A percentile compares a stretch with the other conserved stretches of the same genome.
These are phyloP conservation scores for Hirtodrosophila cameraria DNA, from an alignment of 2,888 invertebrate genomes.

Conservation along the genomic window DNA sequence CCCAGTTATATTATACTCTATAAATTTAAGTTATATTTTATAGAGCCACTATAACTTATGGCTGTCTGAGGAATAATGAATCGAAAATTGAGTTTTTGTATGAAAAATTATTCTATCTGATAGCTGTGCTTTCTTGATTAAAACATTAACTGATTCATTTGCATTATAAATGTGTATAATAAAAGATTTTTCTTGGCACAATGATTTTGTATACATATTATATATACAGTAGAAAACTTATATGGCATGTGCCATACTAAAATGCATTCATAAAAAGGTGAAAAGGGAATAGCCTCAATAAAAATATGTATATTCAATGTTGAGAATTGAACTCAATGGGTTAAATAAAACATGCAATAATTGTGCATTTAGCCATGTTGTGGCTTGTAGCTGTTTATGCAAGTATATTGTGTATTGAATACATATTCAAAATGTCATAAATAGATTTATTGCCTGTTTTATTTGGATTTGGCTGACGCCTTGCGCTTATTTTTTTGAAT, in stretches of 20 bases:
- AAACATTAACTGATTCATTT: neutral
- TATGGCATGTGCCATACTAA: neutral
- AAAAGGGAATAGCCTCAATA: neutral
- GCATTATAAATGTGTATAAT: neutral
- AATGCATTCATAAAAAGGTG: neutral
- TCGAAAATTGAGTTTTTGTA: too few species aligned
- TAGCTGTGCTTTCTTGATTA: neutral
- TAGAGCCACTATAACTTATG: too few species aligned
- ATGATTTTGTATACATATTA: too few species aligned
- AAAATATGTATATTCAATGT: slow-evolving; percentile 1
- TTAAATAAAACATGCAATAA: neutral
- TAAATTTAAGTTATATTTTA: too few species aligned
- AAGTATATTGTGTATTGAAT: slow-evolving; percentile 52
- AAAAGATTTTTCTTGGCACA: too few species aligned
- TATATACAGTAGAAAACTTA: too few species aligned
- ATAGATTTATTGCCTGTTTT: slow-evolving; percentile 70
- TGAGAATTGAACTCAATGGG: neutral
- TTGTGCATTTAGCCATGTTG: slow-evolving; percentile 3
- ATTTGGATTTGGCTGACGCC: slow-evolving; percentile 49
- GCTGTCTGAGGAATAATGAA: too few species aligned
- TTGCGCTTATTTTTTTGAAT: slow-evolving; percentile 23
- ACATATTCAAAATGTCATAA: slow-evolving; percentile 76
- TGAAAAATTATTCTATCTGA: too few species aligned
- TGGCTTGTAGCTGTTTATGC: slow-evolving; percentile 24
- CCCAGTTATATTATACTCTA: too few species aligned